Conservation (phyloP, 2,888 invertebrate genomes). For the Scaptomyza polygonia region DNA sequence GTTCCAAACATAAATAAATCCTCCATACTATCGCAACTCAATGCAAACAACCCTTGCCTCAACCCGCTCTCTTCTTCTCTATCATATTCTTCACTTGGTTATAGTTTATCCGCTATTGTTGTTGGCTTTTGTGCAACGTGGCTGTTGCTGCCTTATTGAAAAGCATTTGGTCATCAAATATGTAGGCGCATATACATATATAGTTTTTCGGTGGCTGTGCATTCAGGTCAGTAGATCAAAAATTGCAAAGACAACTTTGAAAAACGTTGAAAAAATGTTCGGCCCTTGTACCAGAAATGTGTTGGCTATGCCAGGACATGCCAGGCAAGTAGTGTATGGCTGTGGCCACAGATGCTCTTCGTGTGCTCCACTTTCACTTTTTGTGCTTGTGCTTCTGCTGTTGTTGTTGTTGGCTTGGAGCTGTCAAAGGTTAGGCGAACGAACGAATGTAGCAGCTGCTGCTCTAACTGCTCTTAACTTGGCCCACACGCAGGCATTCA, state of each 20-base stretch:
- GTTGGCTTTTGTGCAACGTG: constrained; percentile 54
- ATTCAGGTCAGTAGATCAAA: constrained; percentile 75
- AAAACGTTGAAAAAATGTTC: constrained; percentile 59
- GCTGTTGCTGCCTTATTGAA: constrained; percentile 54
- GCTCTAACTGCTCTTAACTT: constrained; percentile 28
- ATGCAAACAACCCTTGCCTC: not conserved
- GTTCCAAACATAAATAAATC: not conserved
- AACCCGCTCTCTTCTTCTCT: not conserved
- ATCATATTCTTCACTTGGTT: no score
- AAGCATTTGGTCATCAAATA: constrained; percentile 76
- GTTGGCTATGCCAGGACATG: constrained; percentile 1
- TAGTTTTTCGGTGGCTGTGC: constrained; percentile 16
- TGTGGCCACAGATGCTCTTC: constrained; percentile 16
- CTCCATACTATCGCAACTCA: not conserved
- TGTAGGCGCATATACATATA: constrained; percentile 43
- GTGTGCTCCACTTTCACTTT: constrained; percentile 61
- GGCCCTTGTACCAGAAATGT: constrained; percentile 7
- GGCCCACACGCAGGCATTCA: constrained; percentile 5
- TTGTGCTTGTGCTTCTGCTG: not conserved
- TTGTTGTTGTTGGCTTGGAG: not conserved
- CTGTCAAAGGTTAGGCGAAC: constrained; percentile 52
- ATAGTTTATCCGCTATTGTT: constrained; percentile 55
- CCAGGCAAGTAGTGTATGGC: not conserved
- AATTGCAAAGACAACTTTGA: constrained; percentile 62
- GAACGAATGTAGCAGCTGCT: constrained; percentile 22